Base-by-base conservation (phyloP, 2,797 vertebrate species). In the Trachurus trachurus region DNA sequence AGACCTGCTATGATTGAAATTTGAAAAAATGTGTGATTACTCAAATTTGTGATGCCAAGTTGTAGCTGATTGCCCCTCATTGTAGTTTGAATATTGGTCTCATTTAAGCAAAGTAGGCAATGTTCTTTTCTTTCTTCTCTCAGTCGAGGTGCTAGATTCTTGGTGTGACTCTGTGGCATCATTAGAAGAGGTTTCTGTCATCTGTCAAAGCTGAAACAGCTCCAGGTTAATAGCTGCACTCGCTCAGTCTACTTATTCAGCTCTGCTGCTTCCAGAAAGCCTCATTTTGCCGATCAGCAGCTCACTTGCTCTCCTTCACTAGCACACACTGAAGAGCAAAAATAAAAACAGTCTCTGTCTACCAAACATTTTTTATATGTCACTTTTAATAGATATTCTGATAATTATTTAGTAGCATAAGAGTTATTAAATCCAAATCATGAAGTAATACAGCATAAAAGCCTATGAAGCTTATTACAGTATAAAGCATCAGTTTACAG, bases 221-320 rank as follows among this genome's bases (percentile, higher is more conserved):
- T 84, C 66, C 45, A 75, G 83, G 89, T 91, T 92, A 92, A 93
- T 88, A 73, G 82, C 82, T 79, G 78, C 84, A 76, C 65, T 85
- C 80, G 58, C 74, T 84, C 76, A 66, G 67, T 82, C 60, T 77
- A 76, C 77, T 88, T 90, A 85, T 84, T 89, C 82, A 83, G 79
- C 86, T 75, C 65, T 74, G 87, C 76, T 91, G 83, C 80, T 72
- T 84, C 57, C 68, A 81, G 17, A 79, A 81, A 81, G 78, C 50
- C 72, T 88, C n/a, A 80, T 87, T 86, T 86, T 54, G 67, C 60
- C 59, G 40, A 74, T 74, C 34, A 78, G 67, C 70, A 72, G 62
- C 69, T 77, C 60, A 59, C 60, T 63, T 59, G 15, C 47, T 68
- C 34, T 50, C 7, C 62, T 76, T 74, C 44, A 47, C 17, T 21